These are phyloP conservation scores for Heterodera schachtii DNA, from an alignment of 1,140 invertebrate species.

Conservation along the genomic window DNA sequence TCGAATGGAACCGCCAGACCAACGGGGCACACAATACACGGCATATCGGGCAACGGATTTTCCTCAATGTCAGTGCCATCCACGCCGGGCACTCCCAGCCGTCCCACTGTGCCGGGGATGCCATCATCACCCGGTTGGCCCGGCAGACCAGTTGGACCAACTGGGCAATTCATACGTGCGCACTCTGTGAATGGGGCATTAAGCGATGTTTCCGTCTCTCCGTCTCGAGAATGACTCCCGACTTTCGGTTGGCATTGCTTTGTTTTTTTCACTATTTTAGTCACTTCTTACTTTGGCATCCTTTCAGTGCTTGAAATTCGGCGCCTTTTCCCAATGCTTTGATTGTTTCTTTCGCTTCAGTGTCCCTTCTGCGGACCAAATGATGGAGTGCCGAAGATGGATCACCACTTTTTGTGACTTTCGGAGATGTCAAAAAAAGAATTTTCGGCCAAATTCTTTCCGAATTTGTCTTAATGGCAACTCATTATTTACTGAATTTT, in stretches of 20 bases:
- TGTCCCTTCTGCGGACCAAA: background rate
- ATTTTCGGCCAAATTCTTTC: slow-evolving; percentile 1
- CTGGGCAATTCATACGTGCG: slow-evolving; percentile 18
- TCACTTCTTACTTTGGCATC: background rate
- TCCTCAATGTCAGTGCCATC: slow-evolving; percentile 28
- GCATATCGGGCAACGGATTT: slow-evolving; percentile 16
- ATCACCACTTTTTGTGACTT: background rate
- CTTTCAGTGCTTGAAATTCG: slow-evolving; percentile 11
- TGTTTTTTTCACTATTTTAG: background rate
- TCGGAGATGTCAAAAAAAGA: background rate
- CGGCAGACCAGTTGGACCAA: slow-evolving; percentile 27
- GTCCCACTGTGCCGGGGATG: slow-evolving; percentile 24
- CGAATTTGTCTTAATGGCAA: background rate
- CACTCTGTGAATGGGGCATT: slow-evolving; percentile 22
- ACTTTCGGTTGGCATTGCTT: background rate
- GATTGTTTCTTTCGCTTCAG: background rate
- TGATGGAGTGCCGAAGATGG: background rate
- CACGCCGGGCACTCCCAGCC: slow-evolving; percentile 22
- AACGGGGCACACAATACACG: slow-evolving; percentile 44
- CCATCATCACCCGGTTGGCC: slow-evolving; percentile 31
- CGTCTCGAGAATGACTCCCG: no score
- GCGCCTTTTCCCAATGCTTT: background rate
- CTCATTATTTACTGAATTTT: background rate
- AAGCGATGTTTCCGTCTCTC: no score
- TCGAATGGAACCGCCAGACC: background rate